Conservation (phyloP, 2,797 vertebrate species). For the Leucoraja ocellata region DNA sequence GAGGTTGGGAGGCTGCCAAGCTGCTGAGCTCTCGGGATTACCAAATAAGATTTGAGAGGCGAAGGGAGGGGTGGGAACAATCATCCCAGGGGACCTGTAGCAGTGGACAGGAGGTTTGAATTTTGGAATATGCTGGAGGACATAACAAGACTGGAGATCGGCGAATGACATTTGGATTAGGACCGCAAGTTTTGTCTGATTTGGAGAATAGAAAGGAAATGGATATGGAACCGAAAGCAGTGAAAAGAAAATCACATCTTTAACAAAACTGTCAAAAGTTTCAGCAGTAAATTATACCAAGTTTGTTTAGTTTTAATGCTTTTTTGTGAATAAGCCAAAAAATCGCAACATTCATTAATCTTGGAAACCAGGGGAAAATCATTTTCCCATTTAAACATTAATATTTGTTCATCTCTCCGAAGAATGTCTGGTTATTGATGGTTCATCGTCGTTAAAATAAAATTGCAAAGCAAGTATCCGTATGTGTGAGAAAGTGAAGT, state of each 20-base stretch:
- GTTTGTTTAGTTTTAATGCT: background rate
- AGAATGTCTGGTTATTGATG: conserved; percentile 11
- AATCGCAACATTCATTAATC: background rate
- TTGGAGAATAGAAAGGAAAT: background rate
- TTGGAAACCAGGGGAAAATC: background rate
- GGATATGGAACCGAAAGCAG: background rate
- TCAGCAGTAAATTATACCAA: background rate
- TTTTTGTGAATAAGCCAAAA: background rate
- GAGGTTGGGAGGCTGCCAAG: background rate
- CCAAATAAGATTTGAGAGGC: background rate
- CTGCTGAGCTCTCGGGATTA: background rate
- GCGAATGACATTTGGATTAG: background rate
- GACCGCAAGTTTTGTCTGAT: background rate
- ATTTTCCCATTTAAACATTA: background rate
- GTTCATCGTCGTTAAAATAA: background rate
- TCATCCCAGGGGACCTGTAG: no score
- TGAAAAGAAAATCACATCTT: background rate
- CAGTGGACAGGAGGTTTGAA: background rate
- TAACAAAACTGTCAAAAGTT: background rate
- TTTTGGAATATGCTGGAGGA: background rate
- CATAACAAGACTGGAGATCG: background rate
- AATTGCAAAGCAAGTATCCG: background rate
- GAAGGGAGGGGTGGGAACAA: no score
- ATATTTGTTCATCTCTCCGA: background rate
- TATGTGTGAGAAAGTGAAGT: background rate